These are phyloP conservation scores for Chaetodon trifascialis DNA, from an alignment of 2,113 vertebrate species.

Conservation along the genomic window DNA sequence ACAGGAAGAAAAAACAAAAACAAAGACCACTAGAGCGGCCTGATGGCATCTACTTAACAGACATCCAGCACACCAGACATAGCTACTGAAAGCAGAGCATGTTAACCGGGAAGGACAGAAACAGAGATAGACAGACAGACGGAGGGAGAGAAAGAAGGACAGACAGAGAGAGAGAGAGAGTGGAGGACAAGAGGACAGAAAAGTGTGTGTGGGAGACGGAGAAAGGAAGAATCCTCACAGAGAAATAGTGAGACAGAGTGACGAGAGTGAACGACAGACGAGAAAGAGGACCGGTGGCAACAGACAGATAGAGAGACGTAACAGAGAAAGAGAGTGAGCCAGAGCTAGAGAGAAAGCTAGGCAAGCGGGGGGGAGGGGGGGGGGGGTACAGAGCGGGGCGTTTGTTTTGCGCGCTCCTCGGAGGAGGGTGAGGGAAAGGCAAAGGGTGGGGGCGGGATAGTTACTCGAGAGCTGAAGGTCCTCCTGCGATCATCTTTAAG, in stretches of 20 bases:
- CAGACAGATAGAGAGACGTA: conserved; percentile 41
- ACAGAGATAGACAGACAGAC: conserved; percentile 61
- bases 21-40: conserved; percentile 86
- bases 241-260: conserved; percentile 61
- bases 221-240: conserved; percentile 65
- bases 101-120: conserved; percentile 69
- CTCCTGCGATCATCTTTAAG: conserved; percentile 99
- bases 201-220: conserved; percentile 49
- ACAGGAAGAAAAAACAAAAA: conserved; percentile 79
- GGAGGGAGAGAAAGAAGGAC: conserved; percentile 46
- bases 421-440: conserved; percentile 60
- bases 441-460: conserved; percentile 90
- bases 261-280: conserved; percentile 51
- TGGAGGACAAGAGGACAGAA: conserved; percentile 42
- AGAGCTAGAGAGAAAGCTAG: conserved; percentile 57
- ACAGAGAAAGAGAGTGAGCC: conserved; percentile 49
- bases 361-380: conserved; percentile 77
- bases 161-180: conserved; percentile 49
- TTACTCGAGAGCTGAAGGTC: conserved; percentile 99
- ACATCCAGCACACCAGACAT: conserved; percentile 83
- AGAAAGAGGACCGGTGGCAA: conserved; percentile 35
- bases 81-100: conserved; percentile 78
- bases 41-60: conserved; percentile 77
- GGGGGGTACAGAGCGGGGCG: conserved; percentile 88
- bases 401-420: conserved; percentile 91